phyloP scores from a whole-genome alignment of 2,797 vertebrate species.

The Chlorospingus semifuscus region DNA sequence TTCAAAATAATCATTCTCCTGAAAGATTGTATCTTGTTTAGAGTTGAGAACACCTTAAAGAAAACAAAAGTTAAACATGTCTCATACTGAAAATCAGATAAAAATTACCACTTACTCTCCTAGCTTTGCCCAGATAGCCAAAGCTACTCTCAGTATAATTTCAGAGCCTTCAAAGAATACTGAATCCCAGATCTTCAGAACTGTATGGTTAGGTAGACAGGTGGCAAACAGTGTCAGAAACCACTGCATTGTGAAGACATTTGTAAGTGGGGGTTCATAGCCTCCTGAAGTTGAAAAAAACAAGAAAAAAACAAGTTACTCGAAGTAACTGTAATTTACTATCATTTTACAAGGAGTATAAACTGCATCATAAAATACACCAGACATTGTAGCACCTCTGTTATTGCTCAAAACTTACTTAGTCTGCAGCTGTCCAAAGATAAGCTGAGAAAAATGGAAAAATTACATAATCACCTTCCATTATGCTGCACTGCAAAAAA shows the following conservation, averaged over 20 bases:
- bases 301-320: not conserved
- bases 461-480: not conserved
- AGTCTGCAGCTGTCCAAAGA: not conserved
- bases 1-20: not conserved
- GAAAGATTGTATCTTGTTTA: not conserved
- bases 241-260: constrained; percentile 99
- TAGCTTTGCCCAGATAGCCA: constrained; percentile 95
- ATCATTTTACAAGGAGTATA: not conserved
- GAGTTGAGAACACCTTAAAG: not conserved
- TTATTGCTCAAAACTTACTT: not conserved
- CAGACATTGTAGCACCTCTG: not conserved
- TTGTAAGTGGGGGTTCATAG: constrained; percentile 96
- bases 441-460: not conserved
- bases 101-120: constrained; percentile 86
- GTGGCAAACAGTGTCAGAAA: constrained; percentile 98
- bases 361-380: not conserved
- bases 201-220: constrained; percentile 92
- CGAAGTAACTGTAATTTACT: not conserved
- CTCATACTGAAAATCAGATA: not conserved
- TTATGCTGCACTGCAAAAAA: not conserved
- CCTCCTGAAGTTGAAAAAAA: constrained; percentile 82
- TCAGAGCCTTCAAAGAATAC: constrained; percentile 98
- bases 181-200: constrained; percentile 98
- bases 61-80: not conserved
- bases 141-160: constrained; percentile 90